Evolutionary conservation across 2,113 vertebrate species (phyloP), one percentile per base, ranked within the genome.

Genomic region (Myotis brandtii): DNA sequence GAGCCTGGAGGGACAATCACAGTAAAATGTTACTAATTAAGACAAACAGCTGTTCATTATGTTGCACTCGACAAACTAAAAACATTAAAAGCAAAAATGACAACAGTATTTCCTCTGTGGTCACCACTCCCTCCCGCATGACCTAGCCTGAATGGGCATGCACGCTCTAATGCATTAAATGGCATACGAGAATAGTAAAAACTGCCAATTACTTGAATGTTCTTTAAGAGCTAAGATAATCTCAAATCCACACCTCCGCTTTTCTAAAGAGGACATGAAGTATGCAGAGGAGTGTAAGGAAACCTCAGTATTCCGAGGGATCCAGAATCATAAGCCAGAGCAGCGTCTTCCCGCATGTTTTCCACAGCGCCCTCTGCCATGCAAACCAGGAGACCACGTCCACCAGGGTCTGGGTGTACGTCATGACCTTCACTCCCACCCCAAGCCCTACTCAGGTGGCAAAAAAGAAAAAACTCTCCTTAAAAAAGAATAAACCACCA

Each of bases 1-100:
- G 99, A 96, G 99, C 99, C 99, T 99, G 97, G 2, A 95, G 85
- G 46, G 64, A 34, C 30, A 90, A 95, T 94, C 0, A 77, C 6
- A 85, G 73, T 32, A 52, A 94, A 82, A 90, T 6, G 18, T 2
- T 59, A 70, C 10, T 34, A 34, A 40, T 96, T 96, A 64, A 48
- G 16, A 83, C 48, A 66, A 67, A n/a, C 32, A 50, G 66, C 1
- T 73, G 9, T 27, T 69, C 43, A 46, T 52, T 34, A 40, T 2
- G 43, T 40, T 32, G 90, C n/a, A 32, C 10, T 56, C 40, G 52
- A 80, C 7, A 80, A 72, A 52, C 37, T 67, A 81, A 76, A 85
- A 76, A 48, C 64, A 10, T 37, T 73, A 40, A 56, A 72, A 56
- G 79, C 11, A 86, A 59, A 81, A 86, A 43, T 37, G 46, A 66